A percentile compares a stretch with the other conserved stretches of the same genome.
Conservation (phyloP, 2,797 vertebrate genomes). For the Pelochelys cantorii region DNA sequence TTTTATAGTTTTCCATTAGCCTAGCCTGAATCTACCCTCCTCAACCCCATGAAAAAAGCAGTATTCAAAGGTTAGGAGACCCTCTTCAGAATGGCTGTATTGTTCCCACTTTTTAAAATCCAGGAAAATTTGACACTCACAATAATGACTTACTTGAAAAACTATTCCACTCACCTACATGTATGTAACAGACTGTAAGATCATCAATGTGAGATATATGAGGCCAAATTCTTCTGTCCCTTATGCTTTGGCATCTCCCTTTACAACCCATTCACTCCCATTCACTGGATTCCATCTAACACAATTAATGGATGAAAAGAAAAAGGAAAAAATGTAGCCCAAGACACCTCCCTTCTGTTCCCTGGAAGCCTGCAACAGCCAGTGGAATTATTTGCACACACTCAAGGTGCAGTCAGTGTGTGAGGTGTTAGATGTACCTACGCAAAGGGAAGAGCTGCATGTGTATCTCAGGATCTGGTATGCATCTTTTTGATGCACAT, state of each 20-base stretch:
- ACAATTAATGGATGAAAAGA: not conserved
- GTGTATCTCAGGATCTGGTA: not conserved
- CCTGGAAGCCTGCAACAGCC: not conserved
- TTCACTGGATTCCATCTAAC: not conserved
- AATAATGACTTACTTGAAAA: constrained; percentile 24
- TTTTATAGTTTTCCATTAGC: constrained; percentile 42
- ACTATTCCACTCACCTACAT: constrained; percentile 42
- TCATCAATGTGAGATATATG: constrained; percentile 1
- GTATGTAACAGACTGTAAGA: constrained; percentile 24
- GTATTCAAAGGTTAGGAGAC: constrained; percentile 6
- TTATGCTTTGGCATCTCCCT: not conserved
- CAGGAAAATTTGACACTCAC: constrained; percentile 45
- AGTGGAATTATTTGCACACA: not conserved
- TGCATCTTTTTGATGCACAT: not conserved
- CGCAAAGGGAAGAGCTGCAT: not conserved
- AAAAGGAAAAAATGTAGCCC: not conserved
- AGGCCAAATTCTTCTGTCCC: constrained; percentile 12
- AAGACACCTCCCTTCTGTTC: not conserved
- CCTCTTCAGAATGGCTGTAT: constrained; percentile 2
- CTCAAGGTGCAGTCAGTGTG: not conserved
- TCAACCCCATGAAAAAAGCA: not conserved
- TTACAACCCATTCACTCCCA: not conserved
- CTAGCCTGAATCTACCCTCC: not conserved
- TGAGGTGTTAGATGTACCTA: not conserved
- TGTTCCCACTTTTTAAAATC: constrained; percentile 43